A percentile compares a stretch with the other conserved stretches of the same genome.
Evolutionary conservation across 2,113 vertebrate species (phyloP).

Genomic region (Prietella phreatophila): DNA sequence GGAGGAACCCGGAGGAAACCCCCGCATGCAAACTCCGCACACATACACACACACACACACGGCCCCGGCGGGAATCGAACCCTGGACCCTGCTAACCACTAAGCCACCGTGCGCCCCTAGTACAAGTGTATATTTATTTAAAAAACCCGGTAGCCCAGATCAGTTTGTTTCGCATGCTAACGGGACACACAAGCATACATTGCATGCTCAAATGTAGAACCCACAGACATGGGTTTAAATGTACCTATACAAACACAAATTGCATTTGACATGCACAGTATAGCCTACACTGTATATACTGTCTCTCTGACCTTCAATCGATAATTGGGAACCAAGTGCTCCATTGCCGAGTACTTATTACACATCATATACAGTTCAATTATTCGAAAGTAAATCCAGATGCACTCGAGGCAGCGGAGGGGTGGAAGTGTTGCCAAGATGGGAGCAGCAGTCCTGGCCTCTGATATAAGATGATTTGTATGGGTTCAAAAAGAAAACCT

Average conservation of each 20-base stretch:
- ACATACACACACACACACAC: no score
- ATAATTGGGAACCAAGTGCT: conserved; percentile 10
- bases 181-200: neutral
- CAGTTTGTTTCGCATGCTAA: neutral
- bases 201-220: neutral
- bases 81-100: no score
- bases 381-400: conserved; percentile 26
- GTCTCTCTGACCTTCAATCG: conserved; percentile 3
- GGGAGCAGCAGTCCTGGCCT: conserved; percentile 5
- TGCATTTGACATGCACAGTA: neutral
- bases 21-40: no score
- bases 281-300: neutral
- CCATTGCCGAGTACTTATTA: neutral
- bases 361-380: conserved; percentile 2
- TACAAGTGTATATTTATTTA: neutral
- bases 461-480: conserved; percentile 25
- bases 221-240: neutral
- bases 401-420: neutral
- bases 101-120: no score
- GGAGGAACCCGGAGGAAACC: no score
- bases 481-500: neutral
- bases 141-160: neutral
- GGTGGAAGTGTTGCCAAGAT: neutral
- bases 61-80: no score
- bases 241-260: neutral